phyloP scores from a whole-genome alignment of 2,888 invertebrate genomes.

The Macropis europaea region DNA sequence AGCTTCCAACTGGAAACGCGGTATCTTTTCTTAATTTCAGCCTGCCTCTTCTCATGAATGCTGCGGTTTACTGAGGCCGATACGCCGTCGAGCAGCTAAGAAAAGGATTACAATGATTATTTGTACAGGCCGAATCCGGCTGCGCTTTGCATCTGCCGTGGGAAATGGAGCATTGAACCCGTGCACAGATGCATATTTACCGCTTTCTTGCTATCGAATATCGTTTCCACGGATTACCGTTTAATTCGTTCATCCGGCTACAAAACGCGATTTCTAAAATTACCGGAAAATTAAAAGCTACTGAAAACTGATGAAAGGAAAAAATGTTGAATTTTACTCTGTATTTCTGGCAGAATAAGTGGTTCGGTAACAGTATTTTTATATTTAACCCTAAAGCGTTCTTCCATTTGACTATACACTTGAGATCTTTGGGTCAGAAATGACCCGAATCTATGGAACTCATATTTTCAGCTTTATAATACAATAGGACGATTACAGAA shows the following conservation, averaged over 20 bases:
- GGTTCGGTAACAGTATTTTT: too few relatives aligned
- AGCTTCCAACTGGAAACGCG: constrained; percentile 51
- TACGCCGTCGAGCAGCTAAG: constrained; percentile 42
- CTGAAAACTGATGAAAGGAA: too few relatives aligned
- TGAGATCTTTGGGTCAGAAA: too few relatives aligned
- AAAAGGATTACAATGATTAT: constrained; percentile 61
- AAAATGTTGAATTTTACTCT: too few relatives aligned
- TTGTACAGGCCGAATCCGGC: constrained; percentile 61
- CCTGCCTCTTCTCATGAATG: constrained; percentile 57
- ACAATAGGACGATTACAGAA: too few relatives aligned
- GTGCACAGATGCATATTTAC: constrained; percentile 13
- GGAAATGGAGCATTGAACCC: constrained; percentile 55
- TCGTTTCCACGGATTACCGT: constrained; percentile 6
- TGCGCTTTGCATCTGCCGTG: constrained; percentile 59
- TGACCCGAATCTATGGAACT: too few relatives aligned
- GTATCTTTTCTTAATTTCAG: constrained; percentile 57
- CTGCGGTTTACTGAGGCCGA: constrained; percentile 47
- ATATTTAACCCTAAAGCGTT: too few relatives aligned
- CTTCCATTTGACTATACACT: too few relatives aligned
- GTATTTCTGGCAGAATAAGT: too few relatives aligned
- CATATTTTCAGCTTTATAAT: too few relatives aligned
- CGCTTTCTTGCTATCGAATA: constrained; percentile 16
- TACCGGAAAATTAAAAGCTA: too few relatives aligned
- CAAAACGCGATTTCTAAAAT: neutral
- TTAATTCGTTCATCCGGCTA: neutral